Evolutionary conservation across 2,113 vertebrate species (phyloP).

Genomic region (Cacatua alba): DNA sequence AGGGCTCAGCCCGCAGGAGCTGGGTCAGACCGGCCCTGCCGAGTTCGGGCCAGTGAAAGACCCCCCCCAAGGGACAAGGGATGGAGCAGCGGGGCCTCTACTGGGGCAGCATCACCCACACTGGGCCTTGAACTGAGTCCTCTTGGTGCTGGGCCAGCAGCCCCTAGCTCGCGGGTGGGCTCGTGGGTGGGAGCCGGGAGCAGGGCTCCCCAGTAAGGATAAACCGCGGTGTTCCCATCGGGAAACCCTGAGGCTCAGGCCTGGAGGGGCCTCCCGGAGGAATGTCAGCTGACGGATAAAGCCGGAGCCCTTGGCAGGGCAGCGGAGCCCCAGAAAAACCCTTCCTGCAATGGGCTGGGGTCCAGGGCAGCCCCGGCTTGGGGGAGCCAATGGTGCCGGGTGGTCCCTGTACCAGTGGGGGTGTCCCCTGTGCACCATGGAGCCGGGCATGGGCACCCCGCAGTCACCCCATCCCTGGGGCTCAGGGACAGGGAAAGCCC

Average conservation of each 20-base stretch:
- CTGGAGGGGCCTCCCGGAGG: slow-evolving; percentile 56
- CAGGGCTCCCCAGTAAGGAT: not conserved
- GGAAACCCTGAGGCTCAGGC: not conserved
- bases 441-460: not conserved
- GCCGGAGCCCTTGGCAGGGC: slow-evolving; percentile 8
- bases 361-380: not conserved
- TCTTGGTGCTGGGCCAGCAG: not conserved
- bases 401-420: not conserved
- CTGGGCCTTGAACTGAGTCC: not conserved
- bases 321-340: not conserved
- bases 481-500: not conserved
- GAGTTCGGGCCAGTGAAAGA: not conserved
- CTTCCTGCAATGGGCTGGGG: not conserved
- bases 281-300: slow-evolving; percentile 63
- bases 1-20: not conserved
- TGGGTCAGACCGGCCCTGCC: not conserved
- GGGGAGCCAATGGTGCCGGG: rapidly evolving
- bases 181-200: not conserved
- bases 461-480: not conserved
- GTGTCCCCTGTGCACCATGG: too few species aligned
- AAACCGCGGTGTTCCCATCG: not conserved
- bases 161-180: not conserved
- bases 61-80: too few species aligned
- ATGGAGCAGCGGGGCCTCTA: not conserved
- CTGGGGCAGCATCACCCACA: not conserved